These are phyloP conservation scores for Pinna nobilis DNA, from an alignment of 1,140 invertebrate species.

Conservation along the genomic window DNA sequence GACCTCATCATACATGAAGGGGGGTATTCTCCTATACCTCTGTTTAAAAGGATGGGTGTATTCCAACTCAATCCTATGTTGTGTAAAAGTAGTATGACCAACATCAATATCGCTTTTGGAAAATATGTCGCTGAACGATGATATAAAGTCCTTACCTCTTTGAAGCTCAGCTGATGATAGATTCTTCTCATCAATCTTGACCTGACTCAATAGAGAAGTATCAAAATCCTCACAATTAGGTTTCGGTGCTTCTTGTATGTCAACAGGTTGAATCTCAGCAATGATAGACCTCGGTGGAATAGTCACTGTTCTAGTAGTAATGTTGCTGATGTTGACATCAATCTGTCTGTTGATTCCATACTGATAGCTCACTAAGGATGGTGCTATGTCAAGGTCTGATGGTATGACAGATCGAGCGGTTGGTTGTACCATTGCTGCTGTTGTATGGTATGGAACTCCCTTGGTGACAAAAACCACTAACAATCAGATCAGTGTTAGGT, in stretches of 20 bases:
- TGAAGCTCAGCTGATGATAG: neutral
- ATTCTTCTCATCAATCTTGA: neutral
- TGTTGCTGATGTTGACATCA: conserved; percentile 1
- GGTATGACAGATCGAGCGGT: neutral
- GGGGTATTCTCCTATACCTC: conserved; percentile 15
- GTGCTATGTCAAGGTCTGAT: conserved; percentile 17
- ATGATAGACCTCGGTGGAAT: conserved; percentile 11
- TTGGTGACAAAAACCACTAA: conserved; percentile 11
- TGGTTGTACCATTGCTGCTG: conserved; percentile 5
- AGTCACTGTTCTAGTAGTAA: conserved; percentile 21
- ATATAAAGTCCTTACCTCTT: neutral
- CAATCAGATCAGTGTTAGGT: conserved; percentile 18
- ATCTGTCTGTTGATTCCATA: neutral
- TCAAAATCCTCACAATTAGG: too few relatives aligned
- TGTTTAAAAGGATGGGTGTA: conserved; percentile 15
- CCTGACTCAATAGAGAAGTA: neutral
- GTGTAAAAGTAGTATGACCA: conserved; percentile 5
- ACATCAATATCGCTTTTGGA: conserved; percentile 21
- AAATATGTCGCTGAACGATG: conserved; percentile 13
- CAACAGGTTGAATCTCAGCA: conserved; percentile 26
- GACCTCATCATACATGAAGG: conserved; percentile 22
- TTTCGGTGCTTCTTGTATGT: neutral
- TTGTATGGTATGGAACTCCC: conserved; percentile 17
- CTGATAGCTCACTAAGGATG: conserved; percentile 5
- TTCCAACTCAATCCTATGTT: conserved; percentile 16